These are phyloP conservation scores for Scophthalmus maximus DNA, from an alignment of 2,113 vertebrate species.

Conservation along the genomic window DNA sequence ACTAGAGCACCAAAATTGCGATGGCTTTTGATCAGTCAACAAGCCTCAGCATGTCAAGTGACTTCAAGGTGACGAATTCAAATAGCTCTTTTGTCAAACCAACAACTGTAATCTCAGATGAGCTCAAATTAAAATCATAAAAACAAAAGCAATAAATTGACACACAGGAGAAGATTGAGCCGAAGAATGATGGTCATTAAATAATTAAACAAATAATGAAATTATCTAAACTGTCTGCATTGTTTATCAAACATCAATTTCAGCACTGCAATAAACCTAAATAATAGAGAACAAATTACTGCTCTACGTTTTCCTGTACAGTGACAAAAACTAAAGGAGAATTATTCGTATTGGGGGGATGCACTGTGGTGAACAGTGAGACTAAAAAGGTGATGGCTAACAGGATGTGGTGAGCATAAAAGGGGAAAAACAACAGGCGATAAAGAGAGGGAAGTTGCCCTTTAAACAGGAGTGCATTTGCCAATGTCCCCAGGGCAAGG, in stretches of 20 bases:
- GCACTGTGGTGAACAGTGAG: slow-evolving; percentile 35
- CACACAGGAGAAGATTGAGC: background rate
- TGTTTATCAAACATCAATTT: background rate
- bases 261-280: background rate
- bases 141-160: background rate
- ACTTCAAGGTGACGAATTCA: background rate
- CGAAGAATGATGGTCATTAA: background rate
- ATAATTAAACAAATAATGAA: background rate
- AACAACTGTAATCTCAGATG: background rate
- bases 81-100: background rate
- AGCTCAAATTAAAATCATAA: background rate
- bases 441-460: slow-evolving; percentile 77
- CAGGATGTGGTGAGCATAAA: slow-evolving; percentile 62
- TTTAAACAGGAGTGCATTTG: slow-evolving; percentile 78
- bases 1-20: too few species aligned
- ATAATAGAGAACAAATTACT: background rate
- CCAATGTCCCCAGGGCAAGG: slow-evolving; percentile 75
- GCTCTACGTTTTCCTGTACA: background rate
- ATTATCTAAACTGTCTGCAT: background rate
- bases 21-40: too few species aligned
- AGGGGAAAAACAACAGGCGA: slow-evolving; percentile 61
- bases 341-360: background rate
- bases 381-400: slow-evolving; percentile 60
- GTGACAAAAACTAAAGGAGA: background rate
- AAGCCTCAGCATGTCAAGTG: too few species aligned